These are phyloP conservation scores for Parus major DNA, from an alignment of 2,113 vertebrate species.

Conservation along the genomic window DNA sequence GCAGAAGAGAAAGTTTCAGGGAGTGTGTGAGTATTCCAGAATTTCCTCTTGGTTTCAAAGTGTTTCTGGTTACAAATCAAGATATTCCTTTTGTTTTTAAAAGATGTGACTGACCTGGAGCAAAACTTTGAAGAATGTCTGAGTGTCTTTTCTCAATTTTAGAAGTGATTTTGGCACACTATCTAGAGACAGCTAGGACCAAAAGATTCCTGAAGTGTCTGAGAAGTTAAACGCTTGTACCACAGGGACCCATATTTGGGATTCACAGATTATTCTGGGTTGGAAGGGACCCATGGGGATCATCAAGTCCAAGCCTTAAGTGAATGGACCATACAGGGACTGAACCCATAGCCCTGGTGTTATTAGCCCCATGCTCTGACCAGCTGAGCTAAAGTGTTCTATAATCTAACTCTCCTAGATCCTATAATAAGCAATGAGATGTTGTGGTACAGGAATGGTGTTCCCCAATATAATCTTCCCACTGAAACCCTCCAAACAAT, in stretches of 20 bases:
- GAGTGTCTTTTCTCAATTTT: not conserved
- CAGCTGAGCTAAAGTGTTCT: not conserved
- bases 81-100: not conserved
- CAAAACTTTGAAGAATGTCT: not conserved
- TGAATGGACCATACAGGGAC: not conserved
- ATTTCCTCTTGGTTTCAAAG: not conserved
- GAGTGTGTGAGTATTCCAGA: not conserved
- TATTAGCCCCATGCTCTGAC: not conserved
- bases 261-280: not conserved
- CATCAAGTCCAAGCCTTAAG: not conserved
- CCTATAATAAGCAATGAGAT: not conserved
- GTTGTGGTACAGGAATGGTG: not conserved
- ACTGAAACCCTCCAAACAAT: not conserved
- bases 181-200: not conserved
- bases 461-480: not conserved
- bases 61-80: slow-evolving; percentile 11
- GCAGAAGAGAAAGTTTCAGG: not conserved
- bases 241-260: rapidly evolving
- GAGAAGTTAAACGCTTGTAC: not conserved
- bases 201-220: not conserved
- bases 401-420: not conserved
- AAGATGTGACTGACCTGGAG: not conserved
- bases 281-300: not conserved
- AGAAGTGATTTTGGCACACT: not conserved
- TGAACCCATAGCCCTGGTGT: not conserved